Percentiles rank a stretch among this genome's conserved stretches.
Evolutionary conservation across 1,140 invertebrate genomes (phyloP).

Genomic region (Riptortus pedestris): DNA sequence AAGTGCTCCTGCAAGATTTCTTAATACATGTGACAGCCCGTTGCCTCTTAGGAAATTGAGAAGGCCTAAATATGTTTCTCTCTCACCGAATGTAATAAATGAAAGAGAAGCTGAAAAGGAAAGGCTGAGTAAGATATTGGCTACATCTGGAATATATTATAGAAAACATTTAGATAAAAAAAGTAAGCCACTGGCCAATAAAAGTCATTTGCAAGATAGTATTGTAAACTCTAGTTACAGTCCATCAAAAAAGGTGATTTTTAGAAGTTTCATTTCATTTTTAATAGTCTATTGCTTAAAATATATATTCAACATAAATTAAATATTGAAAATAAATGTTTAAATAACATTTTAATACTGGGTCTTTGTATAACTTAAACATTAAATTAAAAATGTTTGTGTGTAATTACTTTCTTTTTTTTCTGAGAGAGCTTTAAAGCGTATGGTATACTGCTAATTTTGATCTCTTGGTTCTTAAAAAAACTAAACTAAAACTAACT

Average conservation of each 20-base stretch:
- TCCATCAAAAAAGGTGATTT: background rate
- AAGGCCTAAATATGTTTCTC: background rate
- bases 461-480: too few species aligned
- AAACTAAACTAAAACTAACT: too few species aligned
- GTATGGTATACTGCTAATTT: too few species aligned
- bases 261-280: background rate
- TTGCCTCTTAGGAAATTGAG: background rate
- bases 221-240: too few species aligned
- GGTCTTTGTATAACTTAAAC: too few species aligned
- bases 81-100: background rate
- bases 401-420: too few species aligned
- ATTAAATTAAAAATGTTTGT: too few species aligned
- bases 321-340: too few species aligned
- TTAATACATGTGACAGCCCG: slow-evolving; percentile 4
- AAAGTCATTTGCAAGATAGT: background rate
- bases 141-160: slow-evolving; percentile 15
- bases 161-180: slow-evolving; percentile 1
- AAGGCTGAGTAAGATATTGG: slow-evolving; percentile 17
- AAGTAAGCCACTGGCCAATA: slow-evolving; percentile 1
- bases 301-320: too few species aligned
- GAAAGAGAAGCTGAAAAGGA: slow-evolving; percentile 20
- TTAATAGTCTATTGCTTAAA: too few species aligned
- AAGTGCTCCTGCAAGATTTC: slow-evolving; percentile 20
- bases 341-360: too few species aligned
- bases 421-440: too few species aligned